Conservation (phyloP, 2,113 vertebrate species). For the Circaetus cinerascens region DNA sequence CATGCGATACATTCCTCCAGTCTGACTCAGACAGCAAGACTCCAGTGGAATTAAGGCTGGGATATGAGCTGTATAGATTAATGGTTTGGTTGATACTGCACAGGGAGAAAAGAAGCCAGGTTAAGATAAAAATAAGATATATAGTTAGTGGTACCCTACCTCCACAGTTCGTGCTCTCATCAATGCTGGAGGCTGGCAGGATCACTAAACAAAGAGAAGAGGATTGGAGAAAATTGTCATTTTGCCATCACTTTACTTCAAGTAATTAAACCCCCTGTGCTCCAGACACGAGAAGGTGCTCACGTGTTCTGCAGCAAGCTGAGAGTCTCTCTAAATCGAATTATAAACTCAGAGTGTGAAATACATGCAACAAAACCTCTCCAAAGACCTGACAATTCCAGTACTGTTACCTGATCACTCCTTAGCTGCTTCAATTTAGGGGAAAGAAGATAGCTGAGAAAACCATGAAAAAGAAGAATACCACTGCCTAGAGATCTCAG, state of each 20-base stretch:
- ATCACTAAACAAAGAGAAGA: conserved; percentile 81
- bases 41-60: conserved; percentile 61
- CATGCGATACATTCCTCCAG: neutral
- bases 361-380: neutral
- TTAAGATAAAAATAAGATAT: conserved; percentile 61
- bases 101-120: conserved; percentile 42
- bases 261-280: conserved; percentile 22
- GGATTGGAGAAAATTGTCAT: conserved; percentile 18
- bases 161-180: conserved; percentile 87
- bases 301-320: neutral
- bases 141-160: conserved; percentile 78
- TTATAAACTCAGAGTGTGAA: neutral
- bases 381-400: neutral
- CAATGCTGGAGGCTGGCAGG: conserved; percentile 92
- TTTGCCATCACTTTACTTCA: conserved; percentile 14
- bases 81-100: conserved; percentile 55
- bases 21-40: conserved; percentile 57
- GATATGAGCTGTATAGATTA: conserved; percentile 56
- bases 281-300: neutral
- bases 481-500: neutral
- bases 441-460: neutral
- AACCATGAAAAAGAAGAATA: neutral
- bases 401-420: neutral
- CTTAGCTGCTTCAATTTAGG: neutral
- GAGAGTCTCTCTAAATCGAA: neutral